Percentiles rank a stretch among this genome's conserved stretches.
These are phyloP conservation scores for Nothobranchius kuhntae DNA, from an alignment of 2,113 vertebrate genomes.

Conservation along the genomic window DNA sequence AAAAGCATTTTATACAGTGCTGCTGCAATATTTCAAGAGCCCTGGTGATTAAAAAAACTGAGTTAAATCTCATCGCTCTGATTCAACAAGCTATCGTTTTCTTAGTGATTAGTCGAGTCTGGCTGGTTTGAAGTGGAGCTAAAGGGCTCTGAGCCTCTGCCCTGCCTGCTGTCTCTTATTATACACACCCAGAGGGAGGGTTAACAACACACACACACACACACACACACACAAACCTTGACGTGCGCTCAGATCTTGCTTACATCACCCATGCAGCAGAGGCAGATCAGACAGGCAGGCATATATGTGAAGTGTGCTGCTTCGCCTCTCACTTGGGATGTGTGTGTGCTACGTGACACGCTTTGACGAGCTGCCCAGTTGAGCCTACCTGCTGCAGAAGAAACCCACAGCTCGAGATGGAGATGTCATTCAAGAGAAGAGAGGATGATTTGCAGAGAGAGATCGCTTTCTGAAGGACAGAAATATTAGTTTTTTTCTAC, in stretches of 20 bases:
- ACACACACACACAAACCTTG: slow-evolving; percentile 45
- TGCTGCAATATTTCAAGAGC: too few relatives aligned
- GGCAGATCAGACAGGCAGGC: slow-evolving; percentile 45
- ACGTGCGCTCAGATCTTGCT: slow-evolving; percentile 49
- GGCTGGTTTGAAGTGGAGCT: slow-evolving; percentile 51
- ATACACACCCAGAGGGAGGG: slow-evolving; percentile 69
- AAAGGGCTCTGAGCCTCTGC: slow-evolving; percentile 57
- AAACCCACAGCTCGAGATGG: slow-evolving; percentile 17
- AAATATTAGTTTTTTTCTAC: slow-evolving; percentile 17
- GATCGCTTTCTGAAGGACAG: slow-evolving; percentile 16
- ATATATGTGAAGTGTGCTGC: slow-evolving; percentile 36
- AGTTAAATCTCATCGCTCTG: slow-evolving; percentile 4
- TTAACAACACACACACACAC: slow-evolving; percentile 37
- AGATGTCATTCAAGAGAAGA: slow-evolving; percentile 18
- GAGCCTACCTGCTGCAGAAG: slow-evolving; percentile 32
- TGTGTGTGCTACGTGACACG: slow-evolving; percentile 12
- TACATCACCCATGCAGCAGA: slow-evolving; percentile 62
- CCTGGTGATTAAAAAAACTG: too few relatives aligned
- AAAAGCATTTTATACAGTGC: too few relatives aligned
- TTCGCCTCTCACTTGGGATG: slow-evolving; percentile 15
- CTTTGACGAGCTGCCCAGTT: slow-evolving; percentile 8
- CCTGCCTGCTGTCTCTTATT: slow-evolving; percentile 77
- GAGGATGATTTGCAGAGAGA: slow-evolving; percentile 3
- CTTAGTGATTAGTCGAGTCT: slow-evolving; percentile 72
- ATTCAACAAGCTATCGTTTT: slow-evolving; percentile 51